Evolutionary conservation across 2,888 invertebrate genomes (phyloP), one percentile per base, ranked within the genome.

Genomic region (Linnaemya vulpina): DNA sequence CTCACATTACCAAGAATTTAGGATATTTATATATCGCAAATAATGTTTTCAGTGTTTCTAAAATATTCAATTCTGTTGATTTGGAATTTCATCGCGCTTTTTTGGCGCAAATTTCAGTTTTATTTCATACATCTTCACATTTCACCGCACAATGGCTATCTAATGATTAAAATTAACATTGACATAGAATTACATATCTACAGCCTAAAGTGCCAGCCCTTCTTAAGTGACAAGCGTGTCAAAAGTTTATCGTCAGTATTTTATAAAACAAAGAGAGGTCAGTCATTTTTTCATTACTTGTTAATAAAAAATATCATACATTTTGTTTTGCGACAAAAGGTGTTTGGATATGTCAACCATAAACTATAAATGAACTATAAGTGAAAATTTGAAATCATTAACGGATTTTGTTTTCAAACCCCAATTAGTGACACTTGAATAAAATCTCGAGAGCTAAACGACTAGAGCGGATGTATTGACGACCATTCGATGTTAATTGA

Each of bases 381-480:
- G 51, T 49, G 35, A 15, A 20, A 20, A 30, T 43, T 67, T 75
- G 30, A 43, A 65, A 38, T 58, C 38, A 74, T 46, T 74, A 60
- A 43, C 15, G 11, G 15, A 65, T 63, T 62, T 63, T 58, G 38
- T 71, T 82, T 40, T 5, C n/a, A 51, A 78, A 78, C 74, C 78
- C 65, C 85, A 85, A 82, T 85, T 82, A 78, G 85, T 85, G 71
- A 82, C 77, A 85, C 82, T 85, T 82, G 70, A 85, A 49, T 10
- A 63, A 55, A 70, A 49, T 55, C 17, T 17, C 25, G 70, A 58
- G 62, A 40, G 35, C 25, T 40, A 30, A 79, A 75, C 15, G 60
- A 46, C n/a, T 40, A 20, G 30, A 65, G 43, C 22, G 30, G 4
- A 75, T 20, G 20, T 63, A 30, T 40, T 22, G 15, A 49, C 20